phyloP scores from a whole-genome alignment of 2,113 vertebrate genomes.

The Oreochromis tanganicae region DNA sequence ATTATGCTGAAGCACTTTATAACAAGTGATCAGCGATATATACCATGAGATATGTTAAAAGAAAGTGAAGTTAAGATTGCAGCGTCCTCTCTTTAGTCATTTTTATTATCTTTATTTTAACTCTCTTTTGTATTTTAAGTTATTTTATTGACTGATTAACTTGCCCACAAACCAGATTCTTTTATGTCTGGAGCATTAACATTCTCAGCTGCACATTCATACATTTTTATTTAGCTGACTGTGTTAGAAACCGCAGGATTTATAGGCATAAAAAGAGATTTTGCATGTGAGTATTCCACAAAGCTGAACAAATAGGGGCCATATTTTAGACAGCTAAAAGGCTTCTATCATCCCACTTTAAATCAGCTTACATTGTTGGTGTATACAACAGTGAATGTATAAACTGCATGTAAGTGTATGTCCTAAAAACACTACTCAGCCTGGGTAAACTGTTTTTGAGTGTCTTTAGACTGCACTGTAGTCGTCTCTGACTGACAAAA shows the following conservation, averaged over 20 bases:
- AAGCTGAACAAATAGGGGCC: background rate
- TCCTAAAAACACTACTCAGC: background rate
- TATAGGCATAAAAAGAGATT: background rate
- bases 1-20: background rate
- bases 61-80: background rate
- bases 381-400: background rate
- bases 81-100: background rate
- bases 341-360: background rate
- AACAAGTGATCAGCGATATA: background rate
- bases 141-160: background rate
- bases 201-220: background rate
- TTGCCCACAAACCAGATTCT: background rate
- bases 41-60: background rate
- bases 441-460: background rate
- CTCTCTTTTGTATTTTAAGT: background rate
- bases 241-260: background rate
- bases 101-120: background rate
- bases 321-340: background rate
- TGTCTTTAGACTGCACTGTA: background rate
- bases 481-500: background rate
- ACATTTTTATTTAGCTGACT: background rate
- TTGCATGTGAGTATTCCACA: background rate
- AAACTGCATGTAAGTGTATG: background rate
- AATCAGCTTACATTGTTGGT: background rate
- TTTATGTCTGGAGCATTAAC: background rate